Evolutionary conservation across 2,797 vertebrate species (phyloP).

Genomic region (Smutsia gigantea): DNA sequence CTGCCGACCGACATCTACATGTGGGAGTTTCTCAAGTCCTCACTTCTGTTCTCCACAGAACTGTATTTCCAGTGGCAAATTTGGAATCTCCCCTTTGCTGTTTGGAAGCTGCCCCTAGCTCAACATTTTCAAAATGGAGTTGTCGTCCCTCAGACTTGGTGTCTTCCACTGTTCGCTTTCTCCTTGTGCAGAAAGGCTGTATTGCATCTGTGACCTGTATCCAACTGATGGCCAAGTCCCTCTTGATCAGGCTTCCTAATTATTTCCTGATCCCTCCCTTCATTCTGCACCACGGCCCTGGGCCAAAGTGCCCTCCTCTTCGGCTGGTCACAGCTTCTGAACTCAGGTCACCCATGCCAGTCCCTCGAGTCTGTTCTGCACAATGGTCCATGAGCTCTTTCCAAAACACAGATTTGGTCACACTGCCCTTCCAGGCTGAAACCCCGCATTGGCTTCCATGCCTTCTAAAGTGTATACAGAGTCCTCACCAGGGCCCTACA

Average conservation of each 20-base stretch:
- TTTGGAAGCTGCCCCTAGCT: neutral
- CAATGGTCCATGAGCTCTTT: neutral
- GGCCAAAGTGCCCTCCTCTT: neutral
- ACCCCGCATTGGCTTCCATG: neutral
- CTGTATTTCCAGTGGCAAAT: neutral
- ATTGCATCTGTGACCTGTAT: neutral
- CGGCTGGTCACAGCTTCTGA: neutral
- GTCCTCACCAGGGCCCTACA: neutral
- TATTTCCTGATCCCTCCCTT: neutral
- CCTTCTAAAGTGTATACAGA: neutral
- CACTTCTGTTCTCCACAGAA: neutral
- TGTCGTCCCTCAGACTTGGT: neutral
- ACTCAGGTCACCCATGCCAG: neutral
- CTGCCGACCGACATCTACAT: neutral
- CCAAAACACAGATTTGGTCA: neutral
- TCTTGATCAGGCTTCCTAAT: neutral
- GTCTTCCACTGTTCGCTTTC: neutral
- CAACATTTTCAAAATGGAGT: neutral
- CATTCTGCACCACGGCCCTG: neutral
- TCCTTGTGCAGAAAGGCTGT: neutral
- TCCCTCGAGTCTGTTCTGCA: neutral
- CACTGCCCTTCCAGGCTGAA: neutral
- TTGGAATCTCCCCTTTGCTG: neutral
- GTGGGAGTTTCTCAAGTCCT: neutral
- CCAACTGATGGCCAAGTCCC: neutral